Percentiles rank a stretch among this genome's conserved stretches.
phyloP scores from a whole-genome alignment of 2,888 invertebrate species.

The Euphydryas editha region DNA sequence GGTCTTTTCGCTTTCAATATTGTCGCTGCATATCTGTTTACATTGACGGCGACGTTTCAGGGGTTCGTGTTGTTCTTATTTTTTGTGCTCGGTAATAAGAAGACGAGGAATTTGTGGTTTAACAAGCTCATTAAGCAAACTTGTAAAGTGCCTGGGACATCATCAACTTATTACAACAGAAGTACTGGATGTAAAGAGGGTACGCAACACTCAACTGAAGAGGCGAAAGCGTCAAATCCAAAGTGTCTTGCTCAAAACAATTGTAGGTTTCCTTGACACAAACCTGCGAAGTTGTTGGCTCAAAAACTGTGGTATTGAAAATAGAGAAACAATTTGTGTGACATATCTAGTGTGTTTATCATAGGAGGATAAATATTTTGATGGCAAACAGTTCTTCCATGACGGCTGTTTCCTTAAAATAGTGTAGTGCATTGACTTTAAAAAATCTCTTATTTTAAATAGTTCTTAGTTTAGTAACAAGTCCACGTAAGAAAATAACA shows the following conservation, averaged over 20 bases:
- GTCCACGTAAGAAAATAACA: too few species aligned
- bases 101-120: conserved; percentile 83
- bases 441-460: too few species aligned
- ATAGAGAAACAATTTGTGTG: neutral
- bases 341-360: neutral
- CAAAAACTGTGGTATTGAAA: conserved; percentile 33
- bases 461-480: too few species aligned
- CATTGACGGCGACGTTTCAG: conserved; percentile 81
- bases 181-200: conserved; percentile 60
- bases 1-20: conserved; percentile 76
- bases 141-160: conserved; percentile 75
- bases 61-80: conserved; percentile 85
- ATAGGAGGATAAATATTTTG: neutral
- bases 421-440: too few species aligned
- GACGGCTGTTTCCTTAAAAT: too few species aligned
- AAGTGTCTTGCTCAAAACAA: conserved; percentile 67
- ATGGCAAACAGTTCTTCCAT: neutral
- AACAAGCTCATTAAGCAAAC: conserved; percentile 77
- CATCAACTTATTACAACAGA: conserved; percentile 72
- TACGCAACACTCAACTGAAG: conserved; percentile 53
- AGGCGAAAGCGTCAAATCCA: conserved; percentile 67
- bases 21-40: conserved; percentile 82
- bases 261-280: conserved; percentile 74
- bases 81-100: conserved; percentile 84
- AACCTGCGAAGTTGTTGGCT: conserved; percentile 27